A percentile compares a stretch with the other conserved stretches of the same genome.
Evolutionary conservation across 2,797 vertebrate genomes (phyloP).

Genomic region (Hafferia zeledoni): DNA sequence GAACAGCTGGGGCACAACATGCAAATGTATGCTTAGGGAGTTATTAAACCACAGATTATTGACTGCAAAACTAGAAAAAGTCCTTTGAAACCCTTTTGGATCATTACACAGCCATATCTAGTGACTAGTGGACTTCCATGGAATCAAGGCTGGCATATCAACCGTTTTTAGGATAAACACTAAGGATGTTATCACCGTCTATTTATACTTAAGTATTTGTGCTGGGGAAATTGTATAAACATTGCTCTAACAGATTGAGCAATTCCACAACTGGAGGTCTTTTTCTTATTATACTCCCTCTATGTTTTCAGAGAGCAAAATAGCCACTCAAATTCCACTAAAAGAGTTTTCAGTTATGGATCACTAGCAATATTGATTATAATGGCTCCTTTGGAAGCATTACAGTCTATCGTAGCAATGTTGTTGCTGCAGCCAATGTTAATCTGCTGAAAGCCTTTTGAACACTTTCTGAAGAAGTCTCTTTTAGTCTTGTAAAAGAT

Average conservation of each 20-base stretch:
- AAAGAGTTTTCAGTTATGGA: constrained; percentile 52
- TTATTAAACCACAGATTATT: constrained; percentile 20
- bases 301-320: constrained; percentile 5
- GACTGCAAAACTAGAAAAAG: constrained; percentile 20
- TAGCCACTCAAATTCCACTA: constrained; percentile 8
- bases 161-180: background rate
- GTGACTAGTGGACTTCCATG: background rate
- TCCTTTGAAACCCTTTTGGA: background rate
- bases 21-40: background rate
- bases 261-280: background rate
- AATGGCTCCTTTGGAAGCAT: constrained; percentile 52
- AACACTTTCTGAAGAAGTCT: background rate
- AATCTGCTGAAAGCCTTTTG: constrained; percentile 37
- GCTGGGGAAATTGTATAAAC: background rate
- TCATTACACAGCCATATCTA: constrained; percentile 9
- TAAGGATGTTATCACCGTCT: background rate
- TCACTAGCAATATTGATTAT: constrained; percentile 60
- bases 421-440: background rate
- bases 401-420: background rate
- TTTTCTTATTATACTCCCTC: background rate
- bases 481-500: background rate
- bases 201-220: background rate
- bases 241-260: background rate
- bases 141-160: background rate
- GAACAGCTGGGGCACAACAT: background rate